A percentile compares a stretch with the other conserved stretches of the same genome.
Conservation (phyloP, 2,888 invertebrate species). For the Neoitamus cyanurus region DNA sequence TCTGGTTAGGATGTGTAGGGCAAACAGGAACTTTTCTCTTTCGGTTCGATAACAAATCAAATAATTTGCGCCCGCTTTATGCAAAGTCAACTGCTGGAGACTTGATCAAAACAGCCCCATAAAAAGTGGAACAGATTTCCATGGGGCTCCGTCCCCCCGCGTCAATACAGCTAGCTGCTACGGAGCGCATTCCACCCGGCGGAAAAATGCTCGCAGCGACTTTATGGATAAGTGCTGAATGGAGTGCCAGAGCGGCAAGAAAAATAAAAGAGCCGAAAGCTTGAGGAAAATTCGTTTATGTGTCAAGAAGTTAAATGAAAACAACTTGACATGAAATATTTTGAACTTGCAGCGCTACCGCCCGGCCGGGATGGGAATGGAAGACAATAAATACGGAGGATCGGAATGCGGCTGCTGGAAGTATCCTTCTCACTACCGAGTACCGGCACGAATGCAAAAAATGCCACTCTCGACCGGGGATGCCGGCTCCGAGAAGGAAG, state of each 20-base stretch:
- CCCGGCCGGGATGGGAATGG: background rate
- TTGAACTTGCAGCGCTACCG: conserved; percentile 15
- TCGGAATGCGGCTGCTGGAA: conserved; percentile 9
- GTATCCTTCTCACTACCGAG: conserved; percentile 19
- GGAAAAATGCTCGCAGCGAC: conserved; percentile 20
- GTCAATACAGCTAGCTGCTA: background rate
- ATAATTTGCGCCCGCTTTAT: conserved; percentile 31
- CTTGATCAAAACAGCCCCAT: conserved; percentile 26
- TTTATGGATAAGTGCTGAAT: conserved; percentile 38
- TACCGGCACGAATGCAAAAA: conserved; percentile 10
- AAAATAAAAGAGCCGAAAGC: conserved; percentile 25
- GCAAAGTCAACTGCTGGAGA: conserved; percentile 30
- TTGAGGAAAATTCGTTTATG: conserved; percentile 46
- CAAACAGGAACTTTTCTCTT: conserved; percentile 29
- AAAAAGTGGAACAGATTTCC: conserved; percentile 24
- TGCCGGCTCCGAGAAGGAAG: background rate
- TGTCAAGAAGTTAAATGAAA: conserved; percentile 47
- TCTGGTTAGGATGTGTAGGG: background rate
- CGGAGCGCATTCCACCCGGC: background rate
- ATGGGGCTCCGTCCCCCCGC: background rate
- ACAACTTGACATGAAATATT: conserved; percentile 47
- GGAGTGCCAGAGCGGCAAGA: conserved; percentile 1
- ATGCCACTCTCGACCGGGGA: background rate
- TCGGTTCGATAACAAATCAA: conserved; percentile 36
- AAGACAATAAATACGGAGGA: conserved; percentile 38